Base-by-base conservation (phyloP, 2,797 vertebrate species). In the Onychomys leucogaster region DNA sequence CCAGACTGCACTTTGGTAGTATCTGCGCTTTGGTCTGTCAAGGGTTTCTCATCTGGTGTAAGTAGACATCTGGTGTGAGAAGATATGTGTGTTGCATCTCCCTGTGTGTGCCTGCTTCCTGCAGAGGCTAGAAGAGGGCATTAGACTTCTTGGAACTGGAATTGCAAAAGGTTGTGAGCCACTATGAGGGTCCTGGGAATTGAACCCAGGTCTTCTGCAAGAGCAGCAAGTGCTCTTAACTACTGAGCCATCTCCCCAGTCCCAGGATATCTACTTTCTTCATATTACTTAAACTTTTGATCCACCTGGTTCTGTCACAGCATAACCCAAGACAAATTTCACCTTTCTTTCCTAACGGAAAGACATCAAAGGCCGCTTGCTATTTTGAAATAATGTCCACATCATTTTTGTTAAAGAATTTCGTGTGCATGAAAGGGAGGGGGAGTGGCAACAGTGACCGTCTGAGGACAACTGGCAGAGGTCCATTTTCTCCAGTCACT, bases 261-360 rank as follows among this genome's bases (percentile, higher is more conserved):
- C 34, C 65, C 34, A 29, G 41, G 34, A 19, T n/a, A 13, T 69
- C 89, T 94, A 73, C 69, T 63, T 91, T 59, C n/a, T n/a, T 65
- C 81, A 6, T 23, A 73, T 67, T 86, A 67, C 57, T 92, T 52
- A 83, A 41, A 43, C 77, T 73, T 84, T 69, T 87, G 57, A 91
- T 55, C 84, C 34, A 65, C 37, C 8, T 88, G 34, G 32, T 65
- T n/a, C 43, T 16, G 55, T 25, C 29, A 61, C 34, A 94, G 46
- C 76, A 17, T 75, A 34, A 96, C 29, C 49, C 82, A 94, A 63
- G n/a, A 91, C 5, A 41, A 88, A 85, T 21, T 21, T 67, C 52
- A 82, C 29, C 46, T 95, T 65, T 52, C 37, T 90, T 6, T 37
- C n/a, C 32, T 55, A 29, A 92, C 10, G 82, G 73, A 94, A 95